phyloP scores from a whole-genome alignment of 2,113 vertebrate genomes.

The Nycticryphes semicollaris region DNA sequence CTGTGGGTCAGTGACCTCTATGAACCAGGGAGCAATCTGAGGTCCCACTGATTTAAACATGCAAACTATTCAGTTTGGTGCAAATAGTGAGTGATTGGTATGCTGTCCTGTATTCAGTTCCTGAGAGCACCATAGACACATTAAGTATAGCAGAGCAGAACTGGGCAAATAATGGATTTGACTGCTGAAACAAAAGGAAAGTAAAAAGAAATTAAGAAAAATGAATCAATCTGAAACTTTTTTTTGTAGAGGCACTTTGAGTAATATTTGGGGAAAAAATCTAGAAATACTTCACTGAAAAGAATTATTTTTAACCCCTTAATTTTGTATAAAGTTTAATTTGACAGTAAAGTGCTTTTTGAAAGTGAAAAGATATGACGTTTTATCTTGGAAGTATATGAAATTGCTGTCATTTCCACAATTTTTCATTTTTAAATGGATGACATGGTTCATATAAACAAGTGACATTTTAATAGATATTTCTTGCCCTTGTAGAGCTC shows the following conservation, averaged over 20 bases:
- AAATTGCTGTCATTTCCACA: neutral
- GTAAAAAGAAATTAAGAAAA: constrained; percentile 16
- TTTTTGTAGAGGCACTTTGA: neutral
- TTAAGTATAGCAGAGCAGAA: neutral
- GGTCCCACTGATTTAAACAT: neutral
- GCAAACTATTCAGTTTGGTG: neutral
- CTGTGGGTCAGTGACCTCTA: neutral
- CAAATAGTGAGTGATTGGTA: neutral
- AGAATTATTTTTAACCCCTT: neutral
- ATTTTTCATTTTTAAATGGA: neutral
- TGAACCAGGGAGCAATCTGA: neutral
- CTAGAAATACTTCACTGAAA: neutral
- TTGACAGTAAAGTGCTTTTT: neutral
- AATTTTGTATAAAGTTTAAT: neutral
- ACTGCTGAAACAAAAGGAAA: constrained; percentile 26
- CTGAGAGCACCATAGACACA: neutral
- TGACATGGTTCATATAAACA: neutral
- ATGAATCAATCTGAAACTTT: neutral
- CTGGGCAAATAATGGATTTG: constrained; percentile 6
- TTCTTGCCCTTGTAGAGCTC: neutral
- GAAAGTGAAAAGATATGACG: neutral
- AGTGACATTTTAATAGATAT: neutral
- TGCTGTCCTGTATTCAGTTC: neutral
- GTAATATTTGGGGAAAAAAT: neutral
- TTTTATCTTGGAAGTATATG: neutral